Evolutionary conservation across 2,797 vertebrate species (phyloP).

Genomic region (Rhyacichthys aspro): DNA sequence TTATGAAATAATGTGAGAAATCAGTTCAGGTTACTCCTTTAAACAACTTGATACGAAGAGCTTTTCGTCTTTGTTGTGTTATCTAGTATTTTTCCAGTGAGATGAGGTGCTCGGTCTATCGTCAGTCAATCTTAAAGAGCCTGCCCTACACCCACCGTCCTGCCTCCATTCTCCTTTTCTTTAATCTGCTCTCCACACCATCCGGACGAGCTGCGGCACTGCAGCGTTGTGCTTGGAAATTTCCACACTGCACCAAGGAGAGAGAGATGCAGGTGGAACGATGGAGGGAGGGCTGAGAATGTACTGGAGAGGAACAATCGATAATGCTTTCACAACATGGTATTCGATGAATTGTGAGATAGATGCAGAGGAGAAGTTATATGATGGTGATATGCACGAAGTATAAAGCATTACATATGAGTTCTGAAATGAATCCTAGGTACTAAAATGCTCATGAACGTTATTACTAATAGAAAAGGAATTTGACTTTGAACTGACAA

Average conservation of each 20-base stretch:
- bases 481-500: too few relatives aligned
- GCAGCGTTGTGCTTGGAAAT: slow-evolving; percentile 70
- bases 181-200: slow-evolving; percentile 37
- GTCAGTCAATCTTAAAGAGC: too few relatives aligned
- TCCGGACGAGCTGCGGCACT: slow-evolving; percentile 48
- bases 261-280: slow-evolving; percentile 31
- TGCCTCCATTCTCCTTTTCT: slow-evolving; percentile 30
- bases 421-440: too few relatives aligned
- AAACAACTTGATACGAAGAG: neutral
- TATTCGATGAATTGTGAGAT: neutral
- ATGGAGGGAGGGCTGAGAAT: slow-evolving; percentile 26
- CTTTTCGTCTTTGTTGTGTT: slow-evolving; percentile 7
- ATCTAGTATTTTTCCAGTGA: slow-evolving; percentile 64
- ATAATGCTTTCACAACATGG: slow-evolving; percentile 22
- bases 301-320: slow-evolving; percentile 18
- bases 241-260: slow-evolving; percentile 76
- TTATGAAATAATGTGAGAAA: too few relatives aligned
- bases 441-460: too few relatives aligned
- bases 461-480: too few relatives aligned
- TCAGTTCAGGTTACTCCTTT: too few relatives aligned
- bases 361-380: neutral
- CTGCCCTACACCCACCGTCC: neutral
- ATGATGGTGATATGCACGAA: too few relatives aligned
- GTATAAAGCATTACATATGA: too few relatives aligned
- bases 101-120: slow-evolving; percentile 8